Conservation (phyloP, 1,140 invertebrate species). For the Pseudomyrmex sp. region DNA sequence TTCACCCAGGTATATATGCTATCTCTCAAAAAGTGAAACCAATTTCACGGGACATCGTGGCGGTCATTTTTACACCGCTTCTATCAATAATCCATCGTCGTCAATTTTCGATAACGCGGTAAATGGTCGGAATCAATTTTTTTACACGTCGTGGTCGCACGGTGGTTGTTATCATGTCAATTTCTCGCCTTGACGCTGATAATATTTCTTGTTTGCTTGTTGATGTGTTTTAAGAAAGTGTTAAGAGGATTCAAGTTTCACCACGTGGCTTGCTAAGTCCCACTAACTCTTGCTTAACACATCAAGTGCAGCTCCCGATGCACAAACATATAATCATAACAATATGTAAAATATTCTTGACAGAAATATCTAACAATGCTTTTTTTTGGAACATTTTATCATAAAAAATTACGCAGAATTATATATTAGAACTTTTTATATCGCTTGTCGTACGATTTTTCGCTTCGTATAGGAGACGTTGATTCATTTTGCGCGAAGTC, state of each 20-base stretch:
- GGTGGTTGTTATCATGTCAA: constrained; percentile 30
- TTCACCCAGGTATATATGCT: no score
- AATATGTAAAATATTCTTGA: background rate
- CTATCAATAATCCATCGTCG: constrained; percentile 30
- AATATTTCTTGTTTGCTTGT: constrained; percentile 29
- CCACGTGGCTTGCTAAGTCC: background rate
- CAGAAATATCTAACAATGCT: background rate
- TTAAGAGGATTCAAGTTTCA: constrained; percentile 37
- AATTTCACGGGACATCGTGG: constrained; percentile 23
- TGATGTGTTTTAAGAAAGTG: constrained; percentile 18
- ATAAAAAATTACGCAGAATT: no score
- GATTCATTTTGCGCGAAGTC: background rate
- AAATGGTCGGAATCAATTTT: constrained; percentile 39
- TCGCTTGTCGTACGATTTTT: no score
- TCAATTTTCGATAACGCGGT: constrained; percentile 36
- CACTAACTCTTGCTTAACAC: background rate
- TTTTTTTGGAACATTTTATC: background rate
- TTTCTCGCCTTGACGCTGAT: constrained; percentile 32
- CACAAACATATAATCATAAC: background rate
- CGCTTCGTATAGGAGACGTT: background rate
- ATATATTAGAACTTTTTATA: no score
- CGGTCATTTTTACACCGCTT: constrained; percentile 19
- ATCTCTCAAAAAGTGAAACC: constrained; percentile 9
- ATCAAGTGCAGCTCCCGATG: background rate
- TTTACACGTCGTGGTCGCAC: constrained; percentile 17